These are phyloP conservation scores for Penaeus indicus DNA, from an alignment of 1,140 invertebrate genomes.

Conservation along the genomic window DNA sequence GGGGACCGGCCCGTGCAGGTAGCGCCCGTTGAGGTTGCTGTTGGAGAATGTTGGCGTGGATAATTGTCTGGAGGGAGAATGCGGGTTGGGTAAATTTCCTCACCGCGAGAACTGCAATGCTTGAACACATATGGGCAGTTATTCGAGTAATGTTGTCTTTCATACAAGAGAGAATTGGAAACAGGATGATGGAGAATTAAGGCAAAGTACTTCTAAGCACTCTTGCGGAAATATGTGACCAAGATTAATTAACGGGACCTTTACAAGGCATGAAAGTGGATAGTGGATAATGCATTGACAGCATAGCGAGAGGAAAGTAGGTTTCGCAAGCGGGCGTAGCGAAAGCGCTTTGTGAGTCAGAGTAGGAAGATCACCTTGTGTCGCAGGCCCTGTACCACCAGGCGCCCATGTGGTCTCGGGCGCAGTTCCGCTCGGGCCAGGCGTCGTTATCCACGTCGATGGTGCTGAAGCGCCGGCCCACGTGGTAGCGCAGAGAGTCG, in stretches of 20 bases:
- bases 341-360: conserved; percentile 7
- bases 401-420: conserved; percentile 75
- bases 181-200: no score
- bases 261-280: no score
- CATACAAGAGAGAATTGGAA: no score
- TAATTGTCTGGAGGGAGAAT: not conserved
- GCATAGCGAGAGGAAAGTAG: no score
- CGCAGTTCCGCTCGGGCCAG: conserved; percentile 80
- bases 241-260: no score
- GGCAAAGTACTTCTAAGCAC: no score
- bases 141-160: no score
- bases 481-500: conserved; percentile 80
- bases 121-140: no score
- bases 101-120: no score
- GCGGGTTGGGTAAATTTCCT: not conserved
- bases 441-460: conserved; percentile 81
- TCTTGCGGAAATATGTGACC: no score
- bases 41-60: conserved; percentile 19
- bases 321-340: no score
- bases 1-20: conserved; percentile 74
- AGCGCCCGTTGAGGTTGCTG: conserved; percentile 76
- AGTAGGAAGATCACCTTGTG: conserved; percentile 69
- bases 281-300: no score
- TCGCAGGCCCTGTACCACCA: conserved; percentile 78
- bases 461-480: conserved; percentile 81